Percentiles rank a stretch among this genome's conserved stretches.
phyloP scores from a whole-genome alignment of 2,888 invertebrate species.

The Microplitis deprimator region DNA sequence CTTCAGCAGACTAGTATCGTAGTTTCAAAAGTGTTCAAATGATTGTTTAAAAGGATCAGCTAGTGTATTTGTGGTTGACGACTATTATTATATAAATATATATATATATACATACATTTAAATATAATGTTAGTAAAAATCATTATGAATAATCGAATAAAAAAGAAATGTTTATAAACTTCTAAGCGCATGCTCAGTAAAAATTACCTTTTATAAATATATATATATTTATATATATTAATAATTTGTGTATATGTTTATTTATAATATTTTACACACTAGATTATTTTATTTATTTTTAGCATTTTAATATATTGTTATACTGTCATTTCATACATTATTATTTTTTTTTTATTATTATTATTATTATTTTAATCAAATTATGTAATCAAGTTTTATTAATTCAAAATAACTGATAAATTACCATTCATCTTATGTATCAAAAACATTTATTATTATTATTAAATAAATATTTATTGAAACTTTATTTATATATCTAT shows the following conservation, averaged over 20 bases:
- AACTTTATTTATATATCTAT: constrained; percentile 15
- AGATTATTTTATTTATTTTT: constrained; percentile 41
- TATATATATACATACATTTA: not conserved
- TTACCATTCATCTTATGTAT: constrained; percentile 46
- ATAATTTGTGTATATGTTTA: constrained; percentile 22
- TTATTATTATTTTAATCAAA: constrained; percentile 3
- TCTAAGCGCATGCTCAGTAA: not conserved
- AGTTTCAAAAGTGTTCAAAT: constrained; percentile 62
- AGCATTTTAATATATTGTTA: constrained; percentile 33
- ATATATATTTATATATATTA: constrained; percentile 46
- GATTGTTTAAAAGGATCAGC: constrained; percentile 39
- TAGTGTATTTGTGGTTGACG: constrained; percentile 37
- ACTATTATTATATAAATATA: constrained; percentile 19
- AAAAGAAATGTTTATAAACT: not conserved
- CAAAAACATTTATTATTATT: constrained; percentile 36
- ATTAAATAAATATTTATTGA: constrained; percentile 50
- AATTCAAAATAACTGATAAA: constrained; percentile 36
- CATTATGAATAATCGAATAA: constrained; percentile 4
- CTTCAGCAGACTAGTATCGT: constrained; percentile 59
- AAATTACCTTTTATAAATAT: constrained; percentile 23
- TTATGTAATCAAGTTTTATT: constrained; percentile 48
- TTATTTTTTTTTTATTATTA: constrained; percentile 36
- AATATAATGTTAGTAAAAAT: constrained; percentile 2
- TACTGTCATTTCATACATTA: constrained; percentile 44
- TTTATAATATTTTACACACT: constrained; percentile 21